Evolutionary conservation across 2,797 vertebrate genomes (phyloP).

Genomic region (Acanthurus leucopareius): DNA sequence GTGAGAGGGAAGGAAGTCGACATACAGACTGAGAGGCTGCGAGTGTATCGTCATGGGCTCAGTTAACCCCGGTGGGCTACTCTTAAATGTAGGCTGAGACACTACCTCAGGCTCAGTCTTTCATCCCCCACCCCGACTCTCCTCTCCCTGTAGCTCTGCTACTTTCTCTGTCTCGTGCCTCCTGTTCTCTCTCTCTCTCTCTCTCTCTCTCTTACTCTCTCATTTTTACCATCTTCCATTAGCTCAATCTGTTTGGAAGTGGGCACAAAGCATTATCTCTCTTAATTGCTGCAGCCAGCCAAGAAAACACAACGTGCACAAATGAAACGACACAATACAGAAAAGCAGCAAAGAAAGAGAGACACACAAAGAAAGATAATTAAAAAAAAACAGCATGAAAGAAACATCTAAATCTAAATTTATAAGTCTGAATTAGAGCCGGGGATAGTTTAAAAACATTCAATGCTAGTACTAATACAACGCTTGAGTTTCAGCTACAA

Average conservation of each 20-base stretch:
- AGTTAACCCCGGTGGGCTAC: conserved; percentile 60
- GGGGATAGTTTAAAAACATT: conserved; percentile 2
- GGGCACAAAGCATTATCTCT: conserved; percentile 63
- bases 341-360: conserved; percentile 12
- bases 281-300: conserved; percentile 63
- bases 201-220: conserved; percentile 32
- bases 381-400: conserved; percentile 37
- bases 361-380: conserved; percentile 22
- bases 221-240: conserved; percentile 39
- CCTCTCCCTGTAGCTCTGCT: conserved; percentile 43
- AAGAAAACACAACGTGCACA: conserved; percentile 46
- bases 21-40: conserved; percentile 17
- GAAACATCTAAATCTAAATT: conserved; percentile 42
- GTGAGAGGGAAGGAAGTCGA: conserved; percentile 20
- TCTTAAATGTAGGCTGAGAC: conserved; percentile 72
- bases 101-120: conserved; percentile 65
- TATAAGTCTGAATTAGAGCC: conserved; percentile 33
- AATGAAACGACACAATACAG: conserved; percentile 27
- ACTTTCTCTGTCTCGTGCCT: conserved; percentile 36
- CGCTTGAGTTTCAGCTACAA: neutral
- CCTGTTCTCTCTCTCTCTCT: conserved; percentile 45
- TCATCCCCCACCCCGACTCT: conserved; percentile 53
- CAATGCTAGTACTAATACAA: neutral
- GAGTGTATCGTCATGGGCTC: conserved; percentile 48
- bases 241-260: conserved; percentile 63